Evolutionary conservation across 2,888 invertebrate genomes (phyloP).

Genomic region (Euproctis similis): DNA sequence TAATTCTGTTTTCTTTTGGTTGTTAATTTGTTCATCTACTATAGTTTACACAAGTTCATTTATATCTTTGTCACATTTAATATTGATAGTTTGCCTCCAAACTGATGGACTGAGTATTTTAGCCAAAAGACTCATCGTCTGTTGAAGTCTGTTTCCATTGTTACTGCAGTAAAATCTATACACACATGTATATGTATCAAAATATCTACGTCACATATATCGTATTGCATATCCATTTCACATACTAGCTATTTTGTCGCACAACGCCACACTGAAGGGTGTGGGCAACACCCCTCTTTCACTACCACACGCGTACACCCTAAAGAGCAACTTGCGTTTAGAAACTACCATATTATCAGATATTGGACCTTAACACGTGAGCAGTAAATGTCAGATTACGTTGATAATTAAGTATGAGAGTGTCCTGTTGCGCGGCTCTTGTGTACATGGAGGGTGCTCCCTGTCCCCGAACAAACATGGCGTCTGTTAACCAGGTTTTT

Average conservation of each 20-base stretch:
- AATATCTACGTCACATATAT: slow-evolving; percentile 60
- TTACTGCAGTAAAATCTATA: not conserved
- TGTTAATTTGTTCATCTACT: no score
- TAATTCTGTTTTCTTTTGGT: no score
- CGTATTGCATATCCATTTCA: slow-evolving; percentile 68
- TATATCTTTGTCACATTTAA: no score
- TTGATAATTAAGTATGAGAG: slow-evolving; percentile 9
- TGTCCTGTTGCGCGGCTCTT: slow-evolving; percentile 38
- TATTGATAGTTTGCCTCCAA: no score
- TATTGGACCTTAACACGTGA: slow-evolving; percentile 25
- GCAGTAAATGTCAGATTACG: slow-evolving; percentile 15
- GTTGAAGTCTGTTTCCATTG: not conserved
- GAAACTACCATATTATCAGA: slow-evolving; percentile 10
- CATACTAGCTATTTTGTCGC: slow-evolving; percentile 63
- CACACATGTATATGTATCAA: slow-evolving; percentile 13
- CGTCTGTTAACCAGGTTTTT: slow-evolving; percentile 71
- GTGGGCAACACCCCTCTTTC: slow-evolving; percentile 68
- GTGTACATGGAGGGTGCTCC: slow-evolving; percentile 73
- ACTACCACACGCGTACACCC: slow-evolving; percentile 56
- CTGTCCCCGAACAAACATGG: slow-evolving; percentile 72
- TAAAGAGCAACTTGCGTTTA: slow-evolving; percentile 31
- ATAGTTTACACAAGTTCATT: no score
- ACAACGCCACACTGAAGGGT: slow-evolving; percentile 63
- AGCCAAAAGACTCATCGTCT: not conserved
- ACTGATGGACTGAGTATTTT: no score